Conservation (phyloP, 2,888 invertebrate genomes). For the Pycnomerus fuliginosus region DNA sequence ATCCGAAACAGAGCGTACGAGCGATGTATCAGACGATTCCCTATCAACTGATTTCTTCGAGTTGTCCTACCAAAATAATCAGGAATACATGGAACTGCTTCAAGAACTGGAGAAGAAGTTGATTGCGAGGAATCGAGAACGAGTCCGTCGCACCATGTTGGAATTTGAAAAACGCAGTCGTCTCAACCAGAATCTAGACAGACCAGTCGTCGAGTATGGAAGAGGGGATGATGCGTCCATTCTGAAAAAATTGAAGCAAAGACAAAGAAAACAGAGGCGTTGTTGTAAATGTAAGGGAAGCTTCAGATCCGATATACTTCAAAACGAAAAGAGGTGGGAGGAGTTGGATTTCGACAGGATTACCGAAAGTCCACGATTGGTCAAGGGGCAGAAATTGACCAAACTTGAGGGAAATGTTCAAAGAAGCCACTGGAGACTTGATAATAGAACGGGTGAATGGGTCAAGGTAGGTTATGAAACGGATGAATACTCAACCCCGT, state of each 20-base stretch:
- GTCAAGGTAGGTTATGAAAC: too few species aligned
- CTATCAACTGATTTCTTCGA: conserved; percentile 31
- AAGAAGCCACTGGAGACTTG: conserved; percentile 28
- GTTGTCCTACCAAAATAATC: conserved; percentile 48
- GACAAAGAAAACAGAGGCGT: conserved; percentile 1
- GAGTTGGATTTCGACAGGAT: conserved; percentile 32
- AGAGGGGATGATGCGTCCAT: conserved; percentile 18
- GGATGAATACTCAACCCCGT: too few species aligned
- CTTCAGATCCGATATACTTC: conserved; percentile 16
- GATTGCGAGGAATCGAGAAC: conserved; percentile 44
- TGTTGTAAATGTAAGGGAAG: conserved; percentile 6
- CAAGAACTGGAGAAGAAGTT: conserved; percentile 49
- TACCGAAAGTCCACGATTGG: conserved; percentile 25
- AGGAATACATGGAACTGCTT: conserved; percentile 46
- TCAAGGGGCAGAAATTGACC: background rate
- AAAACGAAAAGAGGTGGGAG: conserved; percentile 16
- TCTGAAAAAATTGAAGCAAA: conserved; percentile 1
- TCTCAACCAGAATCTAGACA: conserved; percentile 46
- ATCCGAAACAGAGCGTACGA: too few species aligned
- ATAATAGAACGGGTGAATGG: conserved; percentile 31
- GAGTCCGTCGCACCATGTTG: conserved; percentile 46
- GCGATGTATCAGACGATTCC: too few species aligned
- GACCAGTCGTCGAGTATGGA: conserved; percentile 39
- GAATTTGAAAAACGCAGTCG: conserved; percentile 48
- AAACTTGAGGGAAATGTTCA: conserved; percentile 5